These are phyloP conservation scores for Circus cinereus DNA, from an alignment of 2,797 vertebrate species.

Conservation along the genomic window DNA sequence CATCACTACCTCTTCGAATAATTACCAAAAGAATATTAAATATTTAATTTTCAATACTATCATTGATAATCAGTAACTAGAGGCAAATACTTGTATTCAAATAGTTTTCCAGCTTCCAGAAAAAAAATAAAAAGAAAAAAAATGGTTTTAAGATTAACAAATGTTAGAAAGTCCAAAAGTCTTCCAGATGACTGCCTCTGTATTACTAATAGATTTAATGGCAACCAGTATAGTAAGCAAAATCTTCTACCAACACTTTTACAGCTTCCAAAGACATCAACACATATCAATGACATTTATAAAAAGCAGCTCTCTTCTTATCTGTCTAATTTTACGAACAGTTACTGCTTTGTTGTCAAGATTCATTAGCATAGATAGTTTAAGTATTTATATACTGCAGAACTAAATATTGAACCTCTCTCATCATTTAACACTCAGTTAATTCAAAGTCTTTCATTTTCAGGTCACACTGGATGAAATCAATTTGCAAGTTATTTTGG, in stretches of 20 bases:
- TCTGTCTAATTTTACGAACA: background rate
- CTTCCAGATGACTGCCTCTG: background rate
- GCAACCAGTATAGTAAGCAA: background rate
- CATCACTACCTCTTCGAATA: background rate
- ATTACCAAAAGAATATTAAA: background rate
- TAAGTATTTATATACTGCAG: background rate
- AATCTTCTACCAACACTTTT: background rate
- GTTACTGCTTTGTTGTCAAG: background rate
- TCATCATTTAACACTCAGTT: background rate
- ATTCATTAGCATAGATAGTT: background rate
- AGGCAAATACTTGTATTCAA: background rate
- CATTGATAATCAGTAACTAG: background rate
- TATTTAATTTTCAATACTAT: background rate
- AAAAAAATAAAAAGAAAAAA: background rate
- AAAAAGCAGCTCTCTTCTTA: background rate
- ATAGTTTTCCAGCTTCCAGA: background rate
- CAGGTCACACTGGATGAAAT: background rate
- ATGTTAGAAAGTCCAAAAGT: background rate
- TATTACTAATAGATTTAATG: background rate
- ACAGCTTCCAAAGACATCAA: background rate
- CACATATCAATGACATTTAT: rapidly evolving
- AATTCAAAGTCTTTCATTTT: background rate
- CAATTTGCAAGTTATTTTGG: background rate
- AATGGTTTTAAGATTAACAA: background rate
- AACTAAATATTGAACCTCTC: background rate